Evolutionary conservation across 2,888 invertebrate genomes (phyloP), one percentile per base, ranked within the genome.

Genomic region (Linnaemya vulpina): DNA sequence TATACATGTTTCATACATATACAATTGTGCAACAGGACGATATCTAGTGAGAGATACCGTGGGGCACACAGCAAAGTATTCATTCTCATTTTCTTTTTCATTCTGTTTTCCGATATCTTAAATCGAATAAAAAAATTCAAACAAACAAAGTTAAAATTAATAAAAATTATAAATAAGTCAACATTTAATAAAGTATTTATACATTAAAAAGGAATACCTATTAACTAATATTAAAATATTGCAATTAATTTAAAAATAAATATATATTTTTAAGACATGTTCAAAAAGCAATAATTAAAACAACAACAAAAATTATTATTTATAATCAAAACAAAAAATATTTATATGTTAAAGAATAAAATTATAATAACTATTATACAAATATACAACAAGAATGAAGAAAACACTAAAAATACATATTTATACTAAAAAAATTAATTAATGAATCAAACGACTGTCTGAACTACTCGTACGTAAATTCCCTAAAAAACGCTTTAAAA

Each of bases 261-360:
- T 86, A 89, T 87, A 87, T 89, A 89, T 90, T 90, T 88, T 89
- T 92, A 92, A 92, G 91, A 89, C 89, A 91, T 89, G 90, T 91
- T 92, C 91, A 91, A 92, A 91, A 91, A 91, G 91, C 92, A 91
- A 91, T 91, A 91, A 90, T 89, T 89, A 87, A 90, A 90, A 90
- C 88, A 90, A 89, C 89, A 90, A 89, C 84, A 89, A 87, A 25
- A 87, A 83, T 65, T 79, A 76, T 81, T 87, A 83, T 58, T 81
- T 73, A 70, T 62, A 77, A 73, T 77, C 53, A 84, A 60, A 76
- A 76, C 25, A 74, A 67, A 71, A 62, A 76, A 71, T 63, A 75
- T 70, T 51, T 77, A 68, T 60, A 70, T 77, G 68, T 68, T 77
- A 35, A 62, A 51, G 30, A 58, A 68, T 51, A 40, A 78, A 65